A percentile compares a stretch with the other conserved stretches of the same genome.
Evolutionary conservation across 92 coral and sea anemone genomes (phyloP).

Genomic region (Bergia puertoricense): DNA sequence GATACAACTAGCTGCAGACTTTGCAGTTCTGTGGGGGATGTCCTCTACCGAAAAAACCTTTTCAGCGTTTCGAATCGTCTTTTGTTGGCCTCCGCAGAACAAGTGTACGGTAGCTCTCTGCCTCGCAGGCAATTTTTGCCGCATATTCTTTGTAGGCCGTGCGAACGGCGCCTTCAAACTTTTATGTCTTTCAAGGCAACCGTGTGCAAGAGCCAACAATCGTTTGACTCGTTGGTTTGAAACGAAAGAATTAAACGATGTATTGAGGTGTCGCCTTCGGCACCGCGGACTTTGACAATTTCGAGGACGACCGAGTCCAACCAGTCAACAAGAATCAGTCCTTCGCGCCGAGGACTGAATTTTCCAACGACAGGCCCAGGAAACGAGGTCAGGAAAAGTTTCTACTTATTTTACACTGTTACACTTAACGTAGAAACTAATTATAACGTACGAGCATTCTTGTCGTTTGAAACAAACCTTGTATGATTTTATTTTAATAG

Average conservation of each 20-base stretch:
- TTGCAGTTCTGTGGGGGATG: too few relatives aligned
- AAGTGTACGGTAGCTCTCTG: slow-evolving; percentile 1
- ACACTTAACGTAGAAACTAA: slow-evolving; percentile 6
- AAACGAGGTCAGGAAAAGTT: slow-evolving; percentile 21
- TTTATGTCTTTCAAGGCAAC: slow-evolving; percentile 43
- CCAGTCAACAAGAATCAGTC: not conserved
- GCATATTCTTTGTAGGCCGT: slow-evolving; percentile 55
- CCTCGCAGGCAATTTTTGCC: slow-evolving; percentile 30
- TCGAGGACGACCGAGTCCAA: slow-evolving; percentile 28
- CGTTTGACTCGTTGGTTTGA: slow-evolving; percentile 23
- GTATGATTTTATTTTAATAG: not conserved
- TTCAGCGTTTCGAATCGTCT: too few relatives aligned
- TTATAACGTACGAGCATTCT: not conserved
- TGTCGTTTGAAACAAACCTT: not conserved
- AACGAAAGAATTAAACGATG: slow-evolving; percentile 45
- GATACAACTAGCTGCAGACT: too few relatives aligned
- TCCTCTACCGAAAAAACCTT: too few relatives aligned
- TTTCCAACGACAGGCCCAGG: slow-evolving; percentile 8
- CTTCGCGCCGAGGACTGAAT: slow-evolving; percentile 12
- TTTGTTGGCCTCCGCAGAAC: too few relatives aligned
- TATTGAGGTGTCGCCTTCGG: slow-evolving; percentile 55
- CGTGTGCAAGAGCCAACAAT: slow-evolving; percentile 16
- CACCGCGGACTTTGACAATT: slow-evolving; percentile 41
- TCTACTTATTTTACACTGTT: not conserved
- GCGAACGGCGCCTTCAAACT: slow-evolving; percentile 55